Evolutionary conservation across 2,888 invertebrate species (phyloP), one percentile per base, ranked within the genome.

Genomic region (Hololepta plana): DNA sequence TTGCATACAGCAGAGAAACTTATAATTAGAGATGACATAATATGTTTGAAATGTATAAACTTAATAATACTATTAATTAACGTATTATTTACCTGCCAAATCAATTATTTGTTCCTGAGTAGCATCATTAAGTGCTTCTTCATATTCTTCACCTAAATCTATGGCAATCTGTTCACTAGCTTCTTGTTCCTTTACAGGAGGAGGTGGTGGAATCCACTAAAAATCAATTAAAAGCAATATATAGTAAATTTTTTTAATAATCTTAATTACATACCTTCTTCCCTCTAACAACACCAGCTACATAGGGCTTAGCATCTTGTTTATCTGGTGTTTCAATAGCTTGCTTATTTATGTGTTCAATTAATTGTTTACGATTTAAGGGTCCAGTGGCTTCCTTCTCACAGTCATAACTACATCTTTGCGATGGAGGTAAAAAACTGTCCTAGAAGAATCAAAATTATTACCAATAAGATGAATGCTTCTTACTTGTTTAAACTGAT

Each of bases 91-190:
- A 80, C 80, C 80, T 46, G 98, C 98, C 53, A 98, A 70, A 61
- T 98, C 98, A 47, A 99, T 98, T 46, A 98, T 82, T 66, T 95
- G 93, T 55, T 90, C 87, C 59, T 93, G 91, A 39, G 82, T 69
- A 27, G 93, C 93, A 45, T 66, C 64, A 19, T 67, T 70, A 35
- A 95, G 64, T n/a, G 91, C 91, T 45, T 73, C 68, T 51, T 91
- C 90, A 50, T 90, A 88, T 52, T 91, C 91, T 47, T 88, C 88
- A 34, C 88, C 90, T 54, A 90, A 67, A 61, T 90, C 90, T 46
- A 90, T 80, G 30, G 81, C 72, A 47, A 90, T 88, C 58, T 87
- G 81, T 57, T 93, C 91, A 20, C 90, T 88, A 12, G 73, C 81
- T 41, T 80, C 76, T 40, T 76, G 68, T 42, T 77, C 65, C 49